Conservation (phyloP, 2,113 vertebrate species). For the Petaurus breviceps region DNA sequence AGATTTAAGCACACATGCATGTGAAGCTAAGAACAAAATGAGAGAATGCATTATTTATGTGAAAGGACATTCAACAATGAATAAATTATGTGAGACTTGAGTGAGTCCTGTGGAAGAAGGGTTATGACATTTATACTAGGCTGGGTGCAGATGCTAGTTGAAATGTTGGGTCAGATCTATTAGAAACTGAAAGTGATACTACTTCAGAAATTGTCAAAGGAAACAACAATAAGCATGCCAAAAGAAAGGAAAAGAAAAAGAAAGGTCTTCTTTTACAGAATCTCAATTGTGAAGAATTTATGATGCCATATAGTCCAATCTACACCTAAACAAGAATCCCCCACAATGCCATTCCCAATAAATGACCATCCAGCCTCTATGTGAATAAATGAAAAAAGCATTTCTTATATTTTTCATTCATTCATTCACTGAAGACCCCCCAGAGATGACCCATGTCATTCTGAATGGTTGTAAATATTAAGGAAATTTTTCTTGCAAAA, state of each 20-base stretch:
- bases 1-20: background rate
- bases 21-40: background rate
- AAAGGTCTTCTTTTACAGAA: background rate
- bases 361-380: background rate
- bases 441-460: background rate
- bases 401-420: background rate
- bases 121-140: background rate
- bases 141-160: background rate
- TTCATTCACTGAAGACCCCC: background rate
- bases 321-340: background rate
- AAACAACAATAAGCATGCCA: slow-evolving; percentile 34
- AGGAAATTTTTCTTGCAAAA: background rate
- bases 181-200: background rate
- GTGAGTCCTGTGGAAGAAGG: background rate
- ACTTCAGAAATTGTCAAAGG: background rate
- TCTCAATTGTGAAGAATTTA: background rate
- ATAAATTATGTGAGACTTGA: background rate
- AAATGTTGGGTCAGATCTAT: slow-evolving; percentile 53
- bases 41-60: background rate
- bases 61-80: slow-evolving; percentile 38
- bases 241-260: background rate
- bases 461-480: background rate
- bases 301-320: background rate
- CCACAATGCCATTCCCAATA: background rate
- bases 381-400: background rate